Percentiles rank a stretch among this genome's conserved stretches.
Conservation (phyloP, 2,113 vertebrate species). For the Zosterops borbonicus region DNA sequence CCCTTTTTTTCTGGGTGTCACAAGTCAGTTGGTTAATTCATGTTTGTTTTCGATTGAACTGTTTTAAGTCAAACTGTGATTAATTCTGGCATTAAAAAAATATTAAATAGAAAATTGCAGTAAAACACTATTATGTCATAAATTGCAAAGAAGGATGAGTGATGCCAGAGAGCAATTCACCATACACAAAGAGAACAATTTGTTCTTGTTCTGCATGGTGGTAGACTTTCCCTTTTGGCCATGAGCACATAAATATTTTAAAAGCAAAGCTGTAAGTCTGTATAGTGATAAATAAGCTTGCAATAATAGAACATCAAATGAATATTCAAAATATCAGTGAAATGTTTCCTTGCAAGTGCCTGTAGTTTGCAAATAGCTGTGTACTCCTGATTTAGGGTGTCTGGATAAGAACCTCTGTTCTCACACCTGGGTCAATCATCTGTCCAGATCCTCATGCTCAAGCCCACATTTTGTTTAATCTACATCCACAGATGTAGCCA, state of each 20-base stretch:
- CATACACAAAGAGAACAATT: neutral
- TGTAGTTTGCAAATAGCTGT: neutral
- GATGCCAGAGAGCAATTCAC: constrained; percentile 7
- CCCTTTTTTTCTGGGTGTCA: neutral
- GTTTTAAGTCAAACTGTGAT: constrained; percentile 14
- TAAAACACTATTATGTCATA: constrained; percentile 8
- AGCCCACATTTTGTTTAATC: neutral
- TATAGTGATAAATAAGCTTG: neutral
- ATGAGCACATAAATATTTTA: neutral
- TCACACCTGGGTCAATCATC: accelerated
- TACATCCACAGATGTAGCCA: neutral
- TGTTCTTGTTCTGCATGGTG: constrained; percentile 17
- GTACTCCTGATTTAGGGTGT: neutral
- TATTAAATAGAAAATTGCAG: constrained; percentile 10
- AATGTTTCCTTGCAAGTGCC: neutral
- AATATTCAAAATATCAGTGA: neutral
- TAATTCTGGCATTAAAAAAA: neutral
- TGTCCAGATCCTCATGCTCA: neutral
- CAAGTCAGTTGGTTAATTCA: constrained; percentile 6
- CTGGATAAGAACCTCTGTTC: neutral
- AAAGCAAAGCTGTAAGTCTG: neutral
- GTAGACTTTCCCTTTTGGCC: neutral
- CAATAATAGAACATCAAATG: neutral
- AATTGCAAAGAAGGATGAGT: neutral
- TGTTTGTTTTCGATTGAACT: constrained; percentile 1